These are phyloP conservation scores for Corythornis madagascariensis DNA, from an alignment of 2,113 vertebrate genomes.

Conservation along the genomic window DNA sequence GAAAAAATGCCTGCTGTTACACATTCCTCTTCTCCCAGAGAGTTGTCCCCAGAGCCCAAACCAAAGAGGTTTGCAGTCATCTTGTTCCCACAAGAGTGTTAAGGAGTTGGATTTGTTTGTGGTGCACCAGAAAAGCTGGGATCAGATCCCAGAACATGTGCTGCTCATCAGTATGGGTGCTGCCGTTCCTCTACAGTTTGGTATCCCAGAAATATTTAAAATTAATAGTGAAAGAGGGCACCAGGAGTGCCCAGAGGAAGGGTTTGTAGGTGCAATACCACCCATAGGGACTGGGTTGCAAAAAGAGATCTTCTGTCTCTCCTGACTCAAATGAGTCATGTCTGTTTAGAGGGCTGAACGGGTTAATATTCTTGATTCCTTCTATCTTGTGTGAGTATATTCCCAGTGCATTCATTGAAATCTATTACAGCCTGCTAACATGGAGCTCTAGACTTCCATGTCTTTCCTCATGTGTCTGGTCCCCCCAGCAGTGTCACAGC, in stretches of 20 bases:
- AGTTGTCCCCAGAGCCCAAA: slow-evolving; percentile 24
- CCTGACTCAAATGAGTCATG: background rate
- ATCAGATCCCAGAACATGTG: background rate
- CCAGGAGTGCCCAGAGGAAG: background rate
- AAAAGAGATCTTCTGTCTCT: background rate
- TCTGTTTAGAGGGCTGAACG: background rate
- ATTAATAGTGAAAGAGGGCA: background rate
- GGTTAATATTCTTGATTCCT: background rate
- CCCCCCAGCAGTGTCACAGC: background rate
- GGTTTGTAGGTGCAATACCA: background rate
- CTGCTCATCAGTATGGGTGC: background rate
- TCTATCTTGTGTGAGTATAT: background rate
- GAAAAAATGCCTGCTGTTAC: slow-evolving; percentile 17
- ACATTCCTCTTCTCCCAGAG: slow-evolving; percentile 37
- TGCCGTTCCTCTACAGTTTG: background rate
- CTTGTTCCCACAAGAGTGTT: slow-evolving; percentile 6
- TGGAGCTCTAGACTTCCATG: background rate
- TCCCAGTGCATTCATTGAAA: background rate
- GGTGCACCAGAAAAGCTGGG: background rate
- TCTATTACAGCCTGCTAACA: background rate
- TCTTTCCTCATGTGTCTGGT: background rate
- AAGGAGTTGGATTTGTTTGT: background rate
- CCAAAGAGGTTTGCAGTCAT: slow-evolving; percentile 11
- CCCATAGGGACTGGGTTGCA: background rate
- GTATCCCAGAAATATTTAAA: background rate